These are phyloP conservation scores for Sebastes fasciatus DNA, from an alignment of 2,113 vertebrate species.

Conservation along the genomic window DNA sequence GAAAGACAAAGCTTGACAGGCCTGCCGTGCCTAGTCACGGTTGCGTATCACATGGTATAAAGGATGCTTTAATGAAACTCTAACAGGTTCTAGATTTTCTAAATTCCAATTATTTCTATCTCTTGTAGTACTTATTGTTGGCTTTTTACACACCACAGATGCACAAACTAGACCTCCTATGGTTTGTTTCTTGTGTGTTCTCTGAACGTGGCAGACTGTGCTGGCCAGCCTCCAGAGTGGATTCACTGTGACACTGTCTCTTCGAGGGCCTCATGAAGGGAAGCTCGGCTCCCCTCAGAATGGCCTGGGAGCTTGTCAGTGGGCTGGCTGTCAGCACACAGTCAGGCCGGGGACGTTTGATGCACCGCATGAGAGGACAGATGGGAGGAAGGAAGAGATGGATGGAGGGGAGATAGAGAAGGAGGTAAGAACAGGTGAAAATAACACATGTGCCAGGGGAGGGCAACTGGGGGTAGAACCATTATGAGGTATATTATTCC, in stretches of 20 bases:
- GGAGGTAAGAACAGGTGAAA: conserved; percentile 55
- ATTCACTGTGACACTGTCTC: conserved; percentile 78
- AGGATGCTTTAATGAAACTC: background rate
- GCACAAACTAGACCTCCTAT: conserved; percentile 28
- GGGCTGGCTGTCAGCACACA: conserved; percentile 75
- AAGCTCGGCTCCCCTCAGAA: conserved; percentile 66
- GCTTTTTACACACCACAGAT: conserved; percentile 26
- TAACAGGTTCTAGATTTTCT: background rate
- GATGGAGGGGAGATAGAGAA: conserved; percentile 36
- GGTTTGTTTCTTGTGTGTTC: conserved; percentile 49
- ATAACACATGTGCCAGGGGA: conserved; percentile 42
- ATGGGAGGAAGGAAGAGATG: conserved; percentile 46
- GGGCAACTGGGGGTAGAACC: background rate
- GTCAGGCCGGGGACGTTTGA: conserved; percentile 65
- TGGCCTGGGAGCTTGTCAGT: conserved; percentile 77
- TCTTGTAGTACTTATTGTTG: background rate
- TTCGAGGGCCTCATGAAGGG: conserved; percentile 64
- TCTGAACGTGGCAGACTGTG: conserved; percentile 44
- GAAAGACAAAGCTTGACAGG: background rate
- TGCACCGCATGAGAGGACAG: conserved; percentile 63
- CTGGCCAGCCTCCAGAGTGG: conserved; percentile 62
- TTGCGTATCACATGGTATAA: background rate
- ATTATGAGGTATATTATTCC: conserved; percentile 24
- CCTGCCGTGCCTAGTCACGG: no score
- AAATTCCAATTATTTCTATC: background rate